Conservation (phyloP, 1,140 invertebrate genomes). For the Phymorhynchus buccinoides region DNA sequence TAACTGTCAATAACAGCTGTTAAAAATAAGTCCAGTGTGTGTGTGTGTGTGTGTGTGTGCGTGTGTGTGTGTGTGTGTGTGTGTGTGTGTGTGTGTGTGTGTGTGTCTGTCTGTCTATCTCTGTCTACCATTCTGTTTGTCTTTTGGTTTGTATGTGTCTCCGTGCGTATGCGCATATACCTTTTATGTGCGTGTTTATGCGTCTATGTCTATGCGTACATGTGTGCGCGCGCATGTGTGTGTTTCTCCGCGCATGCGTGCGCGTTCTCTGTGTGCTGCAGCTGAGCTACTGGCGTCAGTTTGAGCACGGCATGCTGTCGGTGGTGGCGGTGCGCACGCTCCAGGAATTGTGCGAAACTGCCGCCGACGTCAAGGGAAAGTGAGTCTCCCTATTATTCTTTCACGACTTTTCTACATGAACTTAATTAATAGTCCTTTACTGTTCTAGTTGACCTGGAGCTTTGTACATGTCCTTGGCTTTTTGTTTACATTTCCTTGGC, state of each 20-base stretch:
- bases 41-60: not conserved
- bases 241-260: not conserved
- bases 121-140: not conserved
- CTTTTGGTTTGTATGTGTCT: not conserved
- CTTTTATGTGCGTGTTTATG: not conserved
- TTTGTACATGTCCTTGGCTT: too few relatives aligned
- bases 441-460: too few relatives aligned
- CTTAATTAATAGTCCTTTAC: too few relatives aligned
- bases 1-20: too few relatives aligned
- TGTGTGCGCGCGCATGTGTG: not conserved
- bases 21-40: not conserved
- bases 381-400: constrained; percentile 53
- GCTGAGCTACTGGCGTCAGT: constrained; percentile 72
- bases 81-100: constrained; percentile 22
- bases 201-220: not conserved
- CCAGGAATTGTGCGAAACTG: constrained; percentile 63
- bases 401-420: too few relatives aligned
- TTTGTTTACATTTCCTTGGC: too few relatives aligned
- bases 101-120: not conserved
- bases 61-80: constrained; percentile 19
- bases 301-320: constrained; percentile 71
- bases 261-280: constrained; percentile 42
- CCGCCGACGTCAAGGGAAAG: constrained; percentile 64
- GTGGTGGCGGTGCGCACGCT: constrained; percentile 65
- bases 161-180: too few relatives aligned